Evolutionary conservation across 2,888 invertebrate species (phyloP), one percentile per base, ranked within the genome.

Genomic region (Syritta pipiens): DNA sequence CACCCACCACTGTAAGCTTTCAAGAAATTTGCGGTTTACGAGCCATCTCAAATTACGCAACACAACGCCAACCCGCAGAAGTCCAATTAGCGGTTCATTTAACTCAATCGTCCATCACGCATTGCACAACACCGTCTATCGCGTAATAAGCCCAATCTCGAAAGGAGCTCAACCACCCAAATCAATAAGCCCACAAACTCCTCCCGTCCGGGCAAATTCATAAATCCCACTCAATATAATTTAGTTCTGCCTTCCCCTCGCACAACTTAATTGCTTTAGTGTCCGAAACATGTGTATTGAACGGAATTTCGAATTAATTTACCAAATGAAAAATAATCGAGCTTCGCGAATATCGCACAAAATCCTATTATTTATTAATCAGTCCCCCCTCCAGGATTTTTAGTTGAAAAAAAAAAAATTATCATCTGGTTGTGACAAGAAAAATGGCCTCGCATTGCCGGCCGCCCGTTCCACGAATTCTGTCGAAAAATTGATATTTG

Each of bases 351-450:
- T 62, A 63, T 60, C 62, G 49, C 68, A 62, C n/a, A n/a, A n/a
- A 69, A 63, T 71, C 59, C 76, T 51, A 65, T 77, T 77, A 71
- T 77, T 69, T 69, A 69, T 69, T 76, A 69, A 69, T 76, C 63
- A 77, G 60, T 67, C 17, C 12, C 1, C 14, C 37, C 37, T 5
- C 37, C 37, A 3, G 24, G 12, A 24, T 19, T 37, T 17, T 37
- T 14, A 37, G 37, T 62, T 59, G 30, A 69, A 71, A 71, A 71
- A n/a, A n/a, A n/a, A n/a, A n/a, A n/a, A n/a, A n/a, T 51, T 77
- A 71, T 77, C 76, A 77, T 77, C 76, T 77, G 71, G 51, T 77
- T 77, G 59, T 77, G 76, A 77, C 76, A 77, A 77, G 76, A 77
- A 71, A 77, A 77, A 77, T 77, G 37, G 44, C 51, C 51, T 46